Evolutionary conservation across 2,797 vertebrate genomes (phyloP).

Genomic region (Serranus cabrilla): DNA sequence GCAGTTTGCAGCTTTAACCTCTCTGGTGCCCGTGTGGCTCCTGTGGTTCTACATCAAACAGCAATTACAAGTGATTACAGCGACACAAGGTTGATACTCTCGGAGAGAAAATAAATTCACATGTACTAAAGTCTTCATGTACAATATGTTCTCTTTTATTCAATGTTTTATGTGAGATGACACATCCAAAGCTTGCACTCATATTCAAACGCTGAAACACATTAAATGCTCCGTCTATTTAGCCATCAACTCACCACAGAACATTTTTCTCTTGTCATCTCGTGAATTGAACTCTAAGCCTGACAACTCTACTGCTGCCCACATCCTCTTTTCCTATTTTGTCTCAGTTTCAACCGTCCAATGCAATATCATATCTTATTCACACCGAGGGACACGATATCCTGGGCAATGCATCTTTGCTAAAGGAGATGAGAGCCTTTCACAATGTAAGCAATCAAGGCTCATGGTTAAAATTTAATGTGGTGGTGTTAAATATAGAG

Average conservation of each 20-base stretch:
- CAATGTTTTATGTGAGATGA: conserved; percentile 8
- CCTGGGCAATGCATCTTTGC: conserved; percentile 60
- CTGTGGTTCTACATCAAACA: conserved; percentile 53
- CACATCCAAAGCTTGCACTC: conserved; percentile 18
- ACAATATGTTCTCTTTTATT: neutral
- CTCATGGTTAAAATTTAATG: conserved; percentile 73
- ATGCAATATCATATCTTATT: conserved; percentile 68
- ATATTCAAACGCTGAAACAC: conserved; percentile 19
- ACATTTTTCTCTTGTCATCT: conserved; percentile 24
- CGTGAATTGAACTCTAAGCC: conserved; percentile 22
- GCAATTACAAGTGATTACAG: conserved; percentile 34
- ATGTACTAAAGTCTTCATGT: neutral
- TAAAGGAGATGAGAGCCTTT: conserved; percentile 66
- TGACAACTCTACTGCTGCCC: conserved; percentile 17
- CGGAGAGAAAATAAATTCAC: conserved; percentile 19
- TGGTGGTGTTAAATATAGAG: conserved; percentile 74
- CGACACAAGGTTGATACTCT: conserved; percentile 3
- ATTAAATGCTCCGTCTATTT: conserved; percentile 2
- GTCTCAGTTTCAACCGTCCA: conserved; percentile 55
- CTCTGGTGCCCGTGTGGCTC: conserved; percentile 13
- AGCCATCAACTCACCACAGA: conserved; percentile 3
- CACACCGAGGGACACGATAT: conserved; percentile 66
- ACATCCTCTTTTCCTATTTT: conserved; percentile 43
- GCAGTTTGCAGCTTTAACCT: conserved; percentile 43
- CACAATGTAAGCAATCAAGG: conserved; percentile 75